Percentiles rank a stretch among this genome's conserved stretches.
Evolutionary conservation across 2,113 vertebrate species (phyloP).

Genomic region (Salvelinus namaycush): DNA sequence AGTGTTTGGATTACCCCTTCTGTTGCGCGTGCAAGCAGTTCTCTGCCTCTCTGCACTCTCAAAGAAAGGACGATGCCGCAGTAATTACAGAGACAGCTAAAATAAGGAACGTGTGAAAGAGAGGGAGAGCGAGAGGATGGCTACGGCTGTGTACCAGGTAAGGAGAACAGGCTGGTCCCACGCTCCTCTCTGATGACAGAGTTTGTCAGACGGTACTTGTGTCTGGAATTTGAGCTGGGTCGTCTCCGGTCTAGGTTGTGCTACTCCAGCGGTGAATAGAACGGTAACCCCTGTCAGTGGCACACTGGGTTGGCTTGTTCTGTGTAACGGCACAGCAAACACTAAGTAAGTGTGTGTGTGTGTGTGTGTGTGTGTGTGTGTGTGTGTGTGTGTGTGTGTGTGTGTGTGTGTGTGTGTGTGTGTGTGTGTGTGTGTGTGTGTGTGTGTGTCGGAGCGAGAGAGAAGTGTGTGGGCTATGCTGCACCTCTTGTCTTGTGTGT

Average conservation of each 20-base stretch:
- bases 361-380: too few species aligned
- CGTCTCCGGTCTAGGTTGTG: neutral
- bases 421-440: too few species aligned
- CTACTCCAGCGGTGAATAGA: neutral
- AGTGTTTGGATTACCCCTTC: slow-evolving; percentile 53
- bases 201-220: too few species aligned
- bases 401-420: neutral
- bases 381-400: slow-evolving; percentile 13
- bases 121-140: slow-evolving; percentile 64
- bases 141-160: slow-evolving; percentile 80
- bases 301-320: slow-evolving; percentile 20
- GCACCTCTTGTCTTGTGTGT: too few species aligned
- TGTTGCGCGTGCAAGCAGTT: slow-evolving; percentile 43
- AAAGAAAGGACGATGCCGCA: slow-evolving; percentile 35
- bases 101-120: slow-evolving; percentile 38
- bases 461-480: too few species aligned
- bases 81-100: slow-evolving; percentile 18
- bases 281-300: neutral
- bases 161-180: slow-evolving; percentile 36
- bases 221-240: neutral
- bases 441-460: too few species aligned
- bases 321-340: slow-evolving; percentile 20
- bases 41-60: slow-evolving; percentile 3
- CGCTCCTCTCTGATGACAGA: too few species aligned
- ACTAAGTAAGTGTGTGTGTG: slow-evolving; percentile 24